phyloP scores from a whole-genome alignment of 1,140 invertebrate species.

The Rhagoletis pomonella region DNA sequence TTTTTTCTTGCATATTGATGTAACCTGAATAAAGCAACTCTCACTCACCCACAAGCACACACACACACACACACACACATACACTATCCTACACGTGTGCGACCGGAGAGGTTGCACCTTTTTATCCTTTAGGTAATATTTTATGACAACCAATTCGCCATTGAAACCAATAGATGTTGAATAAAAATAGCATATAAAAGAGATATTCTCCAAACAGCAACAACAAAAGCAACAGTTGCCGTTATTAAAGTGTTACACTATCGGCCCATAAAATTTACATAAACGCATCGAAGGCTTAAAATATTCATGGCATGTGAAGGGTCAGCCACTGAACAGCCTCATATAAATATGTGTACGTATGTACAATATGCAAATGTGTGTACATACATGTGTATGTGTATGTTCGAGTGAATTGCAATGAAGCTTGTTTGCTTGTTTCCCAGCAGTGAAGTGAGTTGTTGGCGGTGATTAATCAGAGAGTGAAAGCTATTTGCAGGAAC shows the following conservation, averaged over 20 bases:
- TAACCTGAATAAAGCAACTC: too few species aligned
- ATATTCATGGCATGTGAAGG: constrained; percentile 53
- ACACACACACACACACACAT: not conserved
- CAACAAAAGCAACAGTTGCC: not conserved
- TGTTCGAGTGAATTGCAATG: not conserved
- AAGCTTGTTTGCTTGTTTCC: not conserved
- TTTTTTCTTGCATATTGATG: not conserved
- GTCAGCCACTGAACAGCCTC: constrained; percentile 30
- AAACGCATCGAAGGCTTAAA: constrained; percentile 53
- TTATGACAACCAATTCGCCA: constrained; percentile 50
- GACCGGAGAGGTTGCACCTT: constrained; percentile 19
- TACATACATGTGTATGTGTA: too few species aligned
- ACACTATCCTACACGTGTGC: not conserved
- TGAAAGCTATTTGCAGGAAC: not conserved
- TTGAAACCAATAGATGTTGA: constrained; percentile 39
- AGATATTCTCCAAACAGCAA: not conserved
- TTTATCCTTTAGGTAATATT: constrained; percentile 48
- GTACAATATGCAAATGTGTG: too few species aligned
- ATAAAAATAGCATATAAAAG: not conserved
- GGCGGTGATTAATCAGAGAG: not conserved
- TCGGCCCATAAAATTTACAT: constrained; percentile 54
- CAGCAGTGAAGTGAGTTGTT: not conserved
- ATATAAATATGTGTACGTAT: not conserved
- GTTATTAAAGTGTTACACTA: constrained; percentile 46
- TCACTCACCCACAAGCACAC: not conserved